These are phyloP conservation scores for Schizopygopsis malacanthus DNA, from an alignment of 2,797 vertebrate species.

Conservation along the genomic window DNA sequence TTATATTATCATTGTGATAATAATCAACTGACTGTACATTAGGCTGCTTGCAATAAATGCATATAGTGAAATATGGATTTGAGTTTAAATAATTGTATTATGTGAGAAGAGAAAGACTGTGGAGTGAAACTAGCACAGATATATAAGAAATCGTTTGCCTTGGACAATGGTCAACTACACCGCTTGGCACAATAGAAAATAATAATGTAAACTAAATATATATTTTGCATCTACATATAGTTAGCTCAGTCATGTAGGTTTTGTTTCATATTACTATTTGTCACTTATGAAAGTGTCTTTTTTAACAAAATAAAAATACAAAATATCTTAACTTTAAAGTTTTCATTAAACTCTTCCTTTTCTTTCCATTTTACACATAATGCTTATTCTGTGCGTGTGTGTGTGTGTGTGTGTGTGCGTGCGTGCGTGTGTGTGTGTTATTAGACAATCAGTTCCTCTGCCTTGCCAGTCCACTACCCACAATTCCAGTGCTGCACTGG, in stretches of 20 bases:
- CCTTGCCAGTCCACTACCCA: slow-evolving; percentile 58
- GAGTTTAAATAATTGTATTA: neutral
- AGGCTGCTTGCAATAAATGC: neutral
- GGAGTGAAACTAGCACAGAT: neutral
- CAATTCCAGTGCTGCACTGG: slow-evolving; percentile 56
- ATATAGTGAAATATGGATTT: neutral
- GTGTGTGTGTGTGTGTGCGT: slow-evolving; percentile 15
- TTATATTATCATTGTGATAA: neutral
- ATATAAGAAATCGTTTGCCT: neutral
- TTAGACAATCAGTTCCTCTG: slow-evolving; percentile 58
- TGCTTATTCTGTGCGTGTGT: neutral
- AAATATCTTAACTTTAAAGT: neutral
- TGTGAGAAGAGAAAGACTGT: neutral
- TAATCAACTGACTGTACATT: neutral
- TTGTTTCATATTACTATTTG: neutral
- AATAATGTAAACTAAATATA: neutral
- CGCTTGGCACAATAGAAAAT: neutral
- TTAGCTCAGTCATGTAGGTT: neutral
- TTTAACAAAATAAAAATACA: neutral
- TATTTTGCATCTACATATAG: neutral
- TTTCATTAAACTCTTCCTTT: neutral
- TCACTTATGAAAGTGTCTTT: neutral
- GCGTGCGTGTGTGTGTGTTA: slow-evolving; percentile 30
- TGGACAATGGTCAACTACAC: neutral
- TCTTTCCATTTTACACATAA: slow-evolving; percentile 28